These are phyloP conservation scores for Anthopleura sola DNA, from an alignment of 64 coral and sea anemone genomes.

Conservation along the genomic window DNA sequence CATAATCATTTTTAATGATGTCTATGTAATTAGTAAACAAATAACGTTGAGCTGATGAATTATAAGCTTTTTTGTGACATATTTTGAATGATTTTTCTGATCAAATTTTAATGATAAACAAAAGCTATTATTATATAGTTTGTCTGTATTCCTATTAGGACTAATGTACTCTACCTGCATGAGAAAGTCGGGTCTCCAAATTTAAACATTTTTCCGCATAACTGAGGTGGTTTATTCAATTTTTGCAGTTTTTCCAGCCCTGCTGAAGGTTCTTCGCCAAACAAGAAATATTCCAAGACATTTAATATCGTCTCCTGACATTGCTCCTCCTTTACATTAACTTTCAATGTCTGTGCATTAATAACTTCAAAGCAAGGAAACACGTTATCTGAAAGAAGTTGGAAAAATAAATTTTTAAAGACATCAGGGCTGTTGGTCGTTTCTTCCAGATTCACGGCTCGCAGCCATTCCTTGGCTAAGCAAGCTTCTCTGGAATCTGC, in stretches of 20 bases:
- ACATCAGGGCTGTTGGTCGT: background rate
- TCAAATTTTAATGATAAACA: too few species aligned
- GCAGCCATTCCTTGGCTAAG: background rate
- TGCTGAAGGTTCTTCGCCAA: slow-evolving; percentile 59
- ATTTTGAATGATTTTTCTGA: too few species aligned
- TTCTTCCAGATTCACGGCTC: background rate
- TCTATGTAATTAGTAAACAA: too few species aligned
- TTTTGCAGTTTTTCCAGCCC: slow-evolving; percentile 69
- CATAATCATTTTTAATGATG: too few species aligned
- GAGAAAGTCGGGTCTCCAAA: slow-evolving; percentile 91
- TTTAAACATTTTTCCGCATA: slow-evolving; percentile 91
- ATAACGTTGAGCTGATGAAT: too few species aligned
- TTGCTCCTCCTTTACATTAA: slow-evolving; percentile 45
- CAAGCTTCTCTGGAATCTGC: background rate
- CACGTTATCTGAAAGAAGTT: slow-evolving; percentile 62
- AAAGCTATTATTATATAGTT: background rate
- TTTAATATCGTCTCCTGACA: slow-evolving; percentile 59
- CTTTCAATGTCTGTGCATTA: slow-evolving; percentile 25
- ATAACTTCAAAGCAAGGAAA: slow-evolving; percentile 64
- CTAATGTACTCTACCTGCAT: slow-evolving; percentile 73
- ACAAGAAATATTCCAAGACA: slow-evolving; percentile 83
- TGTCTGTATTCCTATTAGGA: too few species aligned
- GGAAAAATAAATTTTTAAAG: slow-evolving; percentile 51
- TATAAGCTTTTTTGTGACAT: too few species aligned
- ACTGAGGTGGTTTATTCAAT: slow-evolving; percentile 69